These are phyloP conservation scores for Nymphalis io DNA, from an alignment of 1,140 invertebrate species.

Conservation along the genomic window DNA sequence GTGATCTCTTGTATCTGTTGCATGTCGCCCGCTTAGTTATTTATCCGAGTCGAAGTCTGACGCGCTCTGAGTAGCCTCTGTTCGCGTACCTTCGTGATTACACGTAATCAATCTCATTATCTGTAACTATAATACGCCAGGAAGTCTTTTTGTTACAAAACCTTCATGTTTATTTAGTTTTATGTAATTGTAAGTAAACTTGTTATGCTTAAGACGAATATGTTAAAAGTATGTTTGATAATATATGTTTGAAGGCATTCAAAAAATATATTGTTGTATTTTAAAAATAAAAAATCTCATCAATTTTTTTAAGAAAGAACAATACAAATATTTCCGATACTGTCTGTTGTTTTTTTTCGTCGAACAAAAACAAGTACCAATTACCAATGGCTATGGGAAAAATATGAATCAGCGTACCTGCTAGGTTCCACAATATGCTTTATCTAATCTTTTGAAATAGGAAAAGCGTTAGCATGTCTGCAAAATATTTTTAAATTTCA, in stretches of 20 bases:
- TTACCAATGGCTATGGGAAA: constrained; percentile 16
- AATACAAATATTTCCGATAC: constrained; percentile 24
- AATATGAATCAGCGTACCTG: constrained; percentile 26
- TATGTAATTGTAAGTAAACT: constrained; percentile 12
- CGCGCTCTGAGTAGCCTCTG: constrained; percentile 15
- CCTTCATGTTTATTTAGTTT: constrained; percentile 39
- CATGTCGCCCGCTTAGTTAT: constrained; percentile 6
- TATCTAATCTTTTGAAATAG: constrained; percentile 12
- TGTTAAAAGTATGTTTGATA: not conserved
- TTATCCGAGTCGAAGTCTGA: constrained; percentile 8
- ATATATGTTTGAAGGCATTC: not conserved
- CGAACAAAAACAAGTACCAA: constrained; percentile 18
- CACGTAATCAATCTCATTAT: constrained; percentile 53
- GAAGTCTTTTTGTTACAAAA: constrained; percentile 62
- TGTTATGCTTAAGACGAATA: not conserved
- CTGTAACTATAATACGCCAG: constrained; percentile 50
- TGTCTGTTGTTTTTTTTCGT: constrained; percentile 4
- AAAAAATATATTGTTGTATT: not conserved
- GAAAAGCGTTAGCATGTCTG: not conserved
- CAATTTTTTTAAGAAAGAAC: constrained; percentile 16
- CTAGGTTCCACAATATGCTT: constrained; percentile 16
- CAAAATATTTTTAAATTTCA: not conserved
- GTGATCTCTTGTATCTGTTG: constrained; percentile 8
- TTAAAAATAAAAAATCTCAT: not conserved
- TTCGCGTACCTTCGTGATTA: constrained; percentile 51